phyloP scores from a whole-genome alignment of 2,113 vertebrate species.

The Macrotis lagotis region DNA sequence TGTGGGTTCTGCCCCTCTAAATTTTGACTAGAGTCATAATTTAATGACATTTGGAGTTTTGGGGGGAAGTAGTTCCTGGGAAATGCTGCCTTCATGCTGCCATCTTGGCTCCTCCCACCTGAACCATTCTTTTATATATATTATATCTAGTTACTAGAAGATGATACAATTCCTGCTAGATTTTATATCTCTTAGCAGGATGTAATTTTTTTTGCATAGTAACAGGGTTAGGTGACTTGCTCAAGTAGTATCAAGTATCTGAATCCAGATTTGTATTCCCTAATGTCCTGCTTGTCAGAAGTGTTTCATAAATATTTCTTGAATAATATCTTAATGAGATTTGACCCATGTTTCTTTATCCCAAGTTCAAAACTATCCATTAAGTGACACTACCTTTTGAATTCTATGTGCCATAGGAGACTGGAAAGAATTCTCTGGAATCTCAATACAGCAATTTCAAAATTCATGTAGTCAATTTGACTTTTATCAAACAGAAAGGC shows the following conservation, averaged over 20 bases:
- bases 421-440: neutral
- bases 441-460: neutral
- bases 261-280: too few relatives aligned
- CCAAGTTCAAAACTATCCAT: neutral
- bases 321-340: neutral
- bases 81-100: too few relatives aligned
- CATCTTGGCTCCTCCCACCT: too few relatives aligned
- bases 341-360: neutral
- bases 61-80: too few relatives aligned
- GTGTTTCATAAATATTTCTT: neutral
- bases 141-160: too few relatives aligned
- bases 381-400: neutral
- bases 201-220: neutral
- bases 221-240: too few relatives aligned
- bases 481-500: slow-evolving; percentile 40
- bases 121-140: too few relatives aligned
- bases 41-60: too few relatives aligned
- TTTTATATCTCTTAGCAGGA: neutral
- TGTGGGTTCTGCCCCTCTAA: too few relatives aligned
- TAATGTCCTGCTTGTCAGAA: neutral
- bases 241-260: too few relatives aligned
- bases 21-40: too few relatives aligned
- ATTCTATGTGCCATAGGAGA: neutral
- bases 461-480: neutral
- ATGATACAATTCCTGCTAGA: too few relatives aligned